phyloP scores from a whole-genome alignment of 2,113 vertebrate genomes.

The Motacilla tschutschensis region DNA sequence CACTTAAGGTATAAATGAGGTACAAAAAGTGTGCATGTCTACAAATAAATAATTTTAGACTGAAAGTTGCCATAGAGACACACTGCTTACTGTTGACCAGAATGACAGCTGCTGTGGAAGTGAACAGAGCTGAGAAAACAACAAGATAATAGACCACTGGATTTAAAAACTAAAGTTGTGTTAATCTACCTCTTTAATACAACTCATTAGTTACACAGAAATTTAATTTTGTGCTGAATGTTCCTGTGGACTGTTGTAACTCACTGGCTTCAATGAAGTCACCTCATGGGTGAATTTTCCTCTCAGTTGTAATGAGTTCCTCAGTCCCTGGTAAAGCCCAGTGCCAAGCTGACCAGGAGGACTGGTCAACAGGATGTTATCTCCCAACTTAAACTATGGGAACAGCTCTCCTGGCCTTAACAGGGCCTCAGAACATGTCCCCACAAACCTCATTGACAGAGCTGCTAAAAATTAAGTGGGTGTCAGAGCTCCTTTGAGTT shows the following conservation, averaged over 20 bases:
- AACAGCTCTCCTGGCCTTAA: neutral
- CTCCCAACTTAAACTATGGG: neutral
- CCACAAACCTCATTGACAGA: neutral
- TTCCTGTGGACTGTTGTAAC: neutral
- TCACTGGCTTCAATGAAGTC: neutral
- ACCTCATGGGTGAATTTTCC: neutral
- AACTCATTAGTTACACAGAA: neutral
- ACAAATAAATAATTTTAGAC: neutral
- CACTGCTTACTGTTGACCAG: neutral
- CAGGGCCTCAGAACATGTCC: neutral
- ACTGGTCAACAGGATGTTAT: neutral
- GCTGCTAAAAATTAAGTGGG: neutral
- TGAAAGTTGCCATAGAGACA: neutral
- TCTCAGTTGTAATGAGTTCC: neutral
- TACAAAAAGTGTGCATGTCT: neutral
- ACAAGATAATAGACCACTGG: neutral
- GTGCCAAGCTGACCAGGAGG: neutral
- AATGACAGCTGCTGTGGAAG: neutral
- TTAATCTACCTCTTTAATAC: neutral
- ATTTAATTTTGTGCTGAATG: neutral
- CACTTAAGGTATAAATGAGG: neutral
- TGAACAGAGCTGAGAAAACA: neutral
- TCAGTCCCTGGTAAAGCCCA: neutral
- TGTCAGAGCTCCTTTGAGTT: neutral
- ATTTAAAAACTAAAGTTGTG: neutral